Evolutionary conservation across 2,888 invertebrate species (phyloP).

Genomic region (Tridacna gigas): DNA sequence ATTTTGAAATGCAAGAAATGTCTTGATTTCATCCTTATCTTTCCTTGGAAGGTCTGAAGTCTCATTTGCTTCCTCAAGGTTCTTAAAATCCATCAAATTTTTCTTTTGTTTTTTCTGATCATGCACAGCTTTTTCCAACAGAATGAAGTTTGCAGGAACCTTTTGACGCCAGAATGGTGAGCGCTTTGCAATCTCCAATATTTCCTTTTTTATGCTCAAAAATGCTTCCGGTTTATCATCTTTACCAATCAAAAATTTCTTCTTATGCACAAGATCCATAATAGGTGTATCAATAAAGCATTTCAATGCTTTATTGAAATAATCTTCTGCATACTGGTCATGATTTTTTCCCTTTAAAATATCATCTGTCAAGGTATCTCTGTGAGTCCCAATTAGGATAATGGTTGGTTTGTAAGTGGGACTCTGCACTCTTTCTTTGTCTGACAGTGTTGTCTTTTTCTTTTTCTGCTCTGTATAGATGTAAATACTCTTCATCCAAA

Average conservation of each 20-base stretch:
- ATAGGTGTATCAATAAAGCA: slow-evolving; percentile 15
- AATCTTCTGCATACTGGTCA: slow-evolving; percentile 40
- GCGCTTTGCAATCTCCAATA: not conserved
- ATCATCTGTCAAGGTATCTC: slow-evolving; percentile 16
- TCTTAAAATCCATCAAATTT: not conserved
- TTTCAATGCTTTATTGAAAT: slow-evolving; percentile 48
- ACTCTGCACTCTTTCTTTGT: too few species aligned
- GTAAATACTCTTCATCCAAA: slow-evolving; percentile 22
- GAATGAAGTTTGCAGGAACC: slow-evolving; percentile 5
- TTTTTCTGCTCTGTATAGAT: slow-evolving; percentile 14
- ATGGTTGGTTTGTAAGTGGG: not conserved
- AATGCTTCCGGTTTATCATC: not conserved
- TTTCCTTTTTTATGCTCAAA: slow-evolving; percentile 2
- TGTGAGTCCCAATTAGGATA: not conserved
- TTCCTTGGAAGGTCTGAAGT: not conserved
- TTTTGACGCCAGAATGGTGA: not conserved
- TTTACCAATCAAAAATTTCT: not conserved
- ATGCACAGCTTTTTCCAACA: not conserved
- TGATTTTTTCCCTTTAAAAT: not conserved
- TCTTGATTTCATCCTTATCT: not conserved
- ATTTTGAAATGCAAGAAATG: slow-evolving; percentile 48
- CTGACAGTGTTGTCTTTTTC: too few species aligned
- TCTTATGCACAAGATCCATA: not conserved
- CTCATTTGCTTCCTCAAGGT: not conserved
- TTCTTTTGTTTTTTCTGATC: not conserved